phyloP scores from a whole-genome alignment of 2,797 vertebrate species.

The Melopsittacus undulatus region DNA sequence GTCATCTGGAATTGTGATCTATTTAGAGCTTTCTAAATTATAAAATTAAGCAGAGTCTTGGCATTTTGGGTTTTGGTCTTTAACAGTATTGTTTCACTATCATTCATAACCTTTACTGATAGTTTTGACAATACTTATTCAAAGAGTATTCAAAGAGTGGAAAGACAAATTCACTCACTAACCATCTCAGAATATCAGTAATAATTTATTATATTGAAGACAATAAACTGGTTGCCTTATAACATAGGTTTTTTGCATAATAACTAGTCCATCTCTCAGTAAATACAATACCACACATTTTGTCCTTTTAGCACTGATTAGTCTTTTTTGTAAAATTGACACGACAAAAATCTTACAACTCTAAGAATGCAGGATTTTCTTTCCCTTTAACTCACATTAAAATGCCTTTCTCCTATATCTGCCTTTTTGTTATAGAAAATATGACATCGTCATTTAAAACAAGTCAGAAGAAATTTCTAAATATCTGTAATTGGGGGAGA shows the following conservation, averaged over 20 bases:
- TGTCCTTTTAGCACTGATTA: neutral
- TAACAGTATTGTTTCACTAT: neutral
- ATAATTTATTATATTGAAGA: neutral
- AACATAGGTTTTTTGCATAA: neutral
- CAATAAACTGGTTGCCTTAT: neutral
- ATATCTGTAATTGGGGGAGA: slow-evolving; percentile 45
- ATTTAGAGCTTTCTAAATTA: neutral
- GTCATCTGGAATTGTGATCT: neutral
- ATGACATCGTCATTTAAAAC: slow-evolving; percentile 61
- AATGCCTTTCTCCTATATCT: neutral
- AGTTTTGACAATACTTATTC: neutral
- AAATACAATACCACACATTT: neutral
- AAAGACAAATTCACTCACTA: neutral
- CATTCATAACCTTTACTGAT: neutral
- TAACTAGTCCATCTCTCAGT: neutral
- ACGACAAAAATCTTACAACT: neutral
- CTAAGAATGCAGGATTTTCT: neutral
- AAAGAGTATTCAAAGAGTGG: neutral
- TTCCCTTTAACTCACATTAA: neutral
- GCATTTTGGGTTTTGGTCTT: neutral
- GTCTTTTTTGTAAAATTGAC: neutral
- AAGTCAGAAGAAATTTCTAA: slow-evolving; percentile 52
- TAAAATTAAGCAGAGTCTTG: neutral
- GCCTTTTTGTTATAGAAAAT: slow-evolving; percentile 20
- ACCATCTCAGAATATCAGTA: neutral